These are phyloP conservation scores for Lochmaea crataegi DNA, from an alignment of 2,888 invertebrate species.

Conservation along the genomic window DNA sequence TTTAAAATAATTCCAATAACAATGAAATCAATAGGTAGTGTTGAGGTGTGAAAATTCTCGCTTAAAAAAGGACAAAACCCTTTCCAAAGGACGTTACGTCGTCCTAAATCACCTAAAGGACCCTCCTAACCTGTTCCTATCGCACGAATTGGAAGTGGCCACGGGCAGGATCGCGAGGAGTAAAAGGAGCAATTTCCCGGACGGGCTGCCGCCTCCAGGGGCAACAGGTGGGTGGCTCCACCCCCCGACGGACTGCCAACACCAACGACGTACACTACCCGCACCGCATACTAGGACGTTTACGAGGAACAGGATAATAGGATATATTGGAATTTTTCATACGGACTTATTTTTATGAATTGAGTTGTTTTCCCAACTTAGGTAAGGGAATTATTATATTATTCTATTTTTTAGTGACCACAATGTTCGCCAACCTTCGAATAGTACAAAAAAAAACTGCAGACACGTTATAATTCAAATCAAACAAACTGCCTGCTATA, in stretches of 20 bases:
- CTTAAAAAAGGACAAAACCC: conserved; percentile 15
- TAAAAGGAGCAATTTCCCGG: conserved; percentile 33
- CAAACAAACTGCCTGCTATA: background rate
- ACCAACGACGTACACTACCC: conserved; percentile 32
- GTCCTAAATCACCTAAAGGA: conserved; percentile 30
- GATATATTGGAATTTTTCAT: background rate
- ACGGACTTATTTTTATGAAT: background rate
- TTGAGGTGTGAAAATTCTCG: background rate
- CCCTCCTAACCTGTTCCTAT: conserved; percentile 32
- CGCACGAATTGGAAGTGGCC: conserved; percentile 32
- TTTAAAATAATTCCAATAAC: background rate
- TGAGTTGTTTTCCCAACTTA: too few relatives aligned
- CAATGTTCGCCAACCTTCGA: too few relatives aligned
- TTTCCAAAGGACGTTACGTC: conserved; percentile 9
- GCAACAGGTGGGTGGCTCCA: conserved; percentile 61
- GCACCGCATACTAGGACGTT: conserved; percentile 10
- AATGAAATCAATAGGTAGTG: background rate
- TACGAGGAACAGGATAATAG: conserved; percentile 13
- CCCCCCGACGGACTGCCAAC: conserved; percentile 44
- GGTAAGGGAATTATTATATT: background rate
- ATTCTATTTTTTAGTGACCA: background rate
- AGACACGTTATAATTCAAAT: background rate
- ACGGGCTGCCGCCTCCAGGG: conserved; percentile 46
- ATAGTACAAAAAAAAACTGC: background rate
- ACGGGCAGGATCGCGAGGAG: conserved; percentile 28